Evolutionary conservation across 2,888 invertebrate species (phyloP).

Genomic region (Brenthis hecate): DNA sequence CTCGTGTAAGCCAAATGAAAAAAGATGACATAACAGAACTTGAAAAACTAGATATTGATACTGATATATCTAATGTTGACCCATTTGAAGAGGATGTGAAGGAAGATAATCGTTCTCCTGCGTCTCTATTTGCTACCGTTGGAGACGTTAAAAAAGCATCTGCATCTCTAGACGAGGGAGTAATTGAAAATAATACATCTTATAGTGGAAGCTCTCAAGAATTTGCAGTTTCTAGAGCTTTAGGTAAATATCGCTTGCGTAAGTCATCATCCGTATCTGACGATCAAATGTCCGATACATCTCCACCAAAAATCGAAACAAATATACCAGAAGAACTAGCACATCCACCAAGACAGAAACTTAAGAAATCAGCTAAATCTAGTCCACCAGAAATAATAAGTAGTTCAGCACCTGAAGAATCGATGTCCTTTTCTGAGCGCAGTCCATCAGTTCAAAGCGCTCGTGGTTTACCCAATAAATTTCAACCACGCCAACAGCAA

Average conservation of each 20-base stretch:
- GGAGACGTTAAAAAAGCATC: constrained; percentile 87
- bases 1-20: constrained; percentile 79
- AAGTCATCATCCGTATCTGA: constrained; percentile 88
- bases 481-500: constrained; percentile 87
- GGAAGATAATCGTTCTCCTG: constrained; percentile 84
- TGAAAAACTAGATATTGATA: constrained; percentile 81
- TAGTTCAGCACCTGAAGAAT: constrained; percentile 74
- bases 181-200: constrained; percentile 78
- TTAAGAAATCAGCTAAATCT: constrained; percentile 59
- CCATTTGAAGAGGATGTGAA: constrained; percentile 84
- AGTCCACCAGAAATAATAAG: constrained; percentile 70
- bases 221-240: constrained; percentile 91
- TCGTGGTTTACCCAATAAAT: constrained; percentile 82
- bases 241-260: constrained; percentile 89
- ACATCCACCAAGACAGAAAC: constrained; percentile 57
- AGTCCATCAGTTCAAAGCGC: constrained; percentile 86
- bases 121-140: constrained; percentile 87
- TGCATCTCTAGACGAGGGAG: constrained; percentile 82
- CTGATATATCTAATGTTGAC: constrained; percentile 82
- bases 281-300: constrained; percentile 83
- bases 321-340: constrained; percentile 53
- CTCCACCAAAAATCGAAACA: constrained; percentile 63
- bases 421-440: constrained; percentile 79
- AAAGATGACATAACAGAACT: constrained; percentile 75
- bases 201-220: constrained; percentile 89